Percentiles rank a stretch among this genome's conserved stretches.
Evolutionary conservation across 2,797 vertebrate species (phyloP).

Genomic region (Saxicola maurus): DNA sequence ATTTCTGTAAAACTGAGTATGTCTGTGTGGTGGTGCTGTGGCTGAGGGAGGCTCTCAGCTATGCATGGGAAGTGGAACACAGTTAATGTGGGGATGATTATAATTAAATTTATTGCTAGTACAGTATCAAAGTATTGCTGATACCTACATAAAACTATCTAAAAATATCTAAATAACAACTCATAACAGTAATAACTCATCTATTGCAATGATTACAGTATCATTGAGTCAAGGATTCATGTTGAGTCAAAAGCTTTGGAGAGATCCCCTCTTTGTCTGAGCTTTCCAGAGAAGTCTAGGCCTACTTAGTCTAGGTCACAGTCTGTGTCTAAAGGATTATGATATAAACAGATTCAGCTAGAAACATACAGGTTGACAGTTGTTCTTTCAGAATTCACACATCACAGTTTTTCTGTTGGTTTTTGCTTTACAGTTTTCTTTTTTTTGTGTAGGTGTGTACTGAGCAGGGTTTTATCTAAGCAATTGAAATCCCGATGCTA

Average conservation of each 20-base stretch:
- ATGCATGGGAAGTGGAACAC: background rate
- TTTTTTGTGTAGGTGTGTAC: background rate
- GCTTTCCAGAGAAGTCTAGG: background rate
- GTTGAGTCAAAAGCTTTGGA: background rate
- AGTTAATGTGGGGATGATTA: background rate
- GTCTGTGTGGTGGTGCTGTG: accelerated
- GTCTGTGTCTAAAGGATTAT: background rate
- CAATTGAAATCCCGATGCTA: background rate
- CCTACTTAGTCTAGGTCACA: background rate
- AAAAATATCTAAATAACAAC: background rate
- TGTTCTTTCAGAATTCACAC: background rate
- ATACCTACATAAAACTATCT: background rate
- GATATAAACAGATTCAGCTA: background rate
- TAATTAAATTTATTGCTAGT: background rate
- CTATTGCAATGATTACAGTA: background rate
- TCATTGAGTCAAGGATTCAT: background rate
- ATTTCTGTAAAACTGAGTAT: background rate
- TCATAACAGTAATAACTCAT: background rate
- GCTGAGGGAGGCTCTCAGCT: background rate
- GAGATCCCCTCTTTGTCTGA: background rate
- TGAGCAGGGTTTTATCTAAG: background rate
- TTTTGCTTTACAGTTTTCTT: background rate
- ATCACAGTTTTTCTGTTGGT: background rate
- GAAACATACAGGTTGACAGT: background rate
- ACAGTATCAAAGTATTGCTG: background rate